These are phyloP conservation scores for Macquaria australasica DNA, from an alignment of 2,113 vertebrate genomes.

Conservation along the genomic window DNA sequence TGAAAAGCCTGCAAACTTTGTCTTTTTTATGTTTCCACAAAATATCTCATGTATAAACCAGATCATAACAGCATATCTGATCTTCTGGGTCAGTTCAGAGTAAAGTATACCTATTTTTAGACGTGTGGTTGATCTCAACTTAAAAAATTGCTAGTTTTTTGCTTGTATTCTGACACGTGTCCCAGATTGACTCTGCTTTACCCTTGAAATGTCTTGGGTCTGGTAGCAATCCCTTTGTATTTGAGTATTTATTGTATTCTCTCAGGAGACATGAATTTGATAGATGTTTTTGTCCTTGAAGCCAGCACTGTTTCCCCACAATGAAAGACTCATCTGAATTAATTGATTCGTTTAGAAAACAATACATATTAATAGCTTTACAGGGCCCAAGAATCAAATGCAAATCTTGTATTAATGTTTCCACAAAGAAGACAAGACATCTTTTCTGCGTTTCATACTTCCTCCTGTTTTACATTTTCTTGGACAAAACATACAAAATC, in stretches of 20 bases:
- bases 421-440: slow-evolving; percentile 6
- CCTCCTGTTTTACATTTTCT: slow-evolving; percentile 48
- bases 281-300: slow-evolving; percentile 52
- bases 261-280: slow-evolving; percentile 42
- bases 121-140: background rate
- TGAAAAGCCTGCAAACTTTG: background rate
- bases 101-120: slow-evolving; percentile 3
- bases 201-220: slow-evolving; percentile 11
- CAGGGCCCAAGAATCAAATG: slow-evolving; percentile 21
- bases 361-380: slow-evolving; percentile 56
- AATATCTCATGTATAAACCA: background rate
- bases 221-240: slow-evolving; percentile 2
- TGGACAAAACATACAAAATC: slow-evolving; percentile 44
- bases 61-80: background rate
- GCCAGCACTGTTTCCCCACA: slow-evolving; percentile 27
- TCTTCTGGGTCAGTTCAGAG: background rate
- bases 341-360: slow-evolving; percentile 55
- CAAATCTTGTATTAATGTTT: slow-evolving; percentile 25
- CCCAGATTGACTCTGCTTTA: slow-evolving; percentile 8
- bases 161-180: background rate
- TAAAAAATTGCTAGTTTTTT: background rate
- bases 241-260: slow-evolving; percentile 22
- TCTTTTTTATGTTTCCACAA: background rate
- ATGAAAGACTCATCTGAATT: slow-evolving; percentile 51
- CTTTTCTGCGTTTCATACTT: slow-evolving; percentile 2